A percentile compares a stretch with the other conserved stretches of the same genome.
Evolutionary conservation across 2,113 vertebrate genomes (phyloP).

Genomic region (Nestor notabilis): DNA sequence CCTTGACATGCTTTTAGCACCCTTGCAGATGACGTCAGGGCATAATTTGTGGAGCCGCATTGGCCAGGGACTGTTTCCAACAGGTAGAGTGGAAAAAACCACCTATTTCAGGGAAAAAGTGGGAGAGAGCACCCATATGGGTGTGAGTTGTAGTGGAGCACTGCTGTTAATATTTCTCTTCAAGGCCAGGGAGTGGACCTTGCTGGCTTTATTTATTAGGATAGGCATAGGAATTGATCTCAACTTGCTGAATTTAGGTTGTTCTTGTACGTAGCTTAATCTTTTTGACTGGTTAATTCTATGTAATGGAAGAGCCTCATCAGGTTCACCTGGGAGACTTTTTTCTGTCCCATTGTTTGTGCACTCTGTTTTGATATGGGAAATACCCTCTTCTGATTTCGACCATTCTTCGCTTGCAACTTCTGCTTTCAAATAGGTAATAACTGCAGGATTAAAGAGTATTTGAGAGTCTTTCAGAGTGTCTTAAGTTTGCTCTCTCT

Average conservation of each 20-base stretch:
- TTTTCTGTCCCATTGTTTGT: not conserved
- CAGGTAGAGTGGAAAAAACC: not conserved
- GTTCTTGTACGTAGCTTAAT: not conserved
- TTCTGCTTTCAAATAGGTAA: not conserved
- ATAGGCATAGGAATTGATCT: not conserved
- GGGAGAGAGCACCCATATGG: not conserved
- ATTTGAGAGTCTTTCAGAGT: not conserved
- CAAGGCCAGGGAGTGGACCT: not conserved
- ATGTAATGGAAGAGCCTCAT: not conserved
- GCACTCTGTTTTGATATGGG: rapidly evolving
- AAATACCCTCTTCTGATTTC: not conserved
- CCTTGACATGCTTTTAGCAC: not conserved
- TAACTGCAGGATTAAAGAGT: not conserved
- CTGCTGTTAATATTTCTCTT: not conserved
- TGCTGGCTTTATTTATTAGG: not conserved
- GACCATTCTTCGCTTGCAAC: not conserved
- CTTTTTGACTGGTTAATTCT: not conserved
- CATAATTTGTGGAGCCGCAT: not conserved
- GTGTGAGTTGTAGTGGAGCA: not conserved
- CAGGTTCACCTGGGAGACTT: not conserved
- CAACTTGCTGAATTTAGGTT: not conserved
- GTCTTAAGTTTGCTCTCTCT: not conserved
- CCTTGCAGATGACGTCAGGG: not conserved
- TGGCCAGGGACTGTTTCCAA: not conserved
- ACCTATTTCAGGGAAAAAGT: not conserved